A percentile compares a stretch with the other conserved stretches of the same genome.
Evolutionary conservation across 1,140 invertebrate genomes (phyloP).

Genomic region (Matsumurasca onukii): DNA sequence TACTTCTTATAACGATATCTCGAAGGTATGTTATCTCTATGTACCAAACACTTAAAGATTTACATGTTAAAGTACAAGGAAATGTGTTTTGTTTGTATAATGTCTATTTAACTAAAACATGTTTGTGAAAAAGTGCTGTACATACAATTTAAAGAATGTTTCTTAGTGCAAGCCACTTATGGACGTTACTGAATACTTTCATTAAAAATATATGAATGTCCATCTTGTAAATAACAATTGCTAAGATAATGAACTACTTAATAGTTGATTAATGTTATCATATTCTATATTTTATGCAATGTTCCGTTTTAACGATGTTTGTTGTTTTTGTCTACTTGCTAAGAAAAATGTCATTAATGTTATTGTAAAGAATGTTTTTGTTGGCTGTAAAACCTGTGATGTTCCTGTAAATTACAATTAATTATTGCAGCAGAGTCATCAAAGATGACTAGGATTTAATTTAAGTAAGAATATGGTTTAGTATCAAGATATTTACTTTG

Average conservation of each 20-base stretch:
- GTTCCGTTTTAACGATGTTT: no score
- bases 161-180: not conserved
- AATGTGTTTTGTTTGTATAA: conserved; percentile 16
- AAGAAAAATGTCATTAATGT: no score
- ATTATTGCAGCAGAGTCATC: no score
- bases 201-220: conserved; percentile 10
- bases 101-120: not conserved
- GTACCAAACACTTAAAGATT: not conserved
- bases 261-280: conserved; percentile 21
- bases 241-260: not conserved
- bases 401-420: no score
- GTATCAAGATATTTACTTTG: no score
- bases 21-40: not conserved
- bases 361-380: no score
- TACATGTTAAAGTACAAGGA: not conserved
- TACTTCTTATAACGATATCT: no score
- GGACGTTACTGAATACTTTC: conserved; percentile 1
- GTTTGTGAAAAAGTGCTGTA: conserved; percentile 12
- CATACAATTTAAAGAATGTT: not conserved
- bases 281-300: conserved; percentile 19
- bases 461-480: no score
- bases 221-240: conserved; percentile 7
- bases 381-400: no score
- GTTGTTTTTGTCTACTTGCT: no score
- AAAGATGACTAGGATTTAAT: no score